A percentile compares a stretch with the other conserved stretches of the same genome.
phyloP scores from a whole-genome alignment of 1,140 invertebrate genomes.

The Spodoptera frugiperda region DNA sequence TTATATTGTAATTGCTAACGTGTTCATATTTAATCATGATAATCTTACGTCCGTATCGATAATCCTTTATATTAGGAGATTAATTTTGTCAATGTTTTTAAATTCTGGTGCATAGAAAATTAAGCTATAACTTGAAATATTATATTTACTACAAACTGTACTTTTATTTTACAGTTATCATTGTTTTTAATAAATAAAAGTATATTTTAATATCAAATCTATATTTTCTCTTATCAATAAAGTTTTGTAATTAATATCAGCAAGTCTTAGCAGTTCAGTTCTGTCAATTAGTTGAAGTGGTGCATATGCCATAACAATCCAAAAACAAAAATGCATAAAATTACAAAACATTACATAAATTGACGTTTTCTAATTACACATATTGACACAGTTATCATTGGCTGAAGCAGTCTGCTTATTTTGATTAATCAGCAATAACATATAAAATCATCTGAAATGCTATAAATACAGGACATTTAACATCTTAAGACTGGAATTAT shows the following conservation, averaged over 20 bases:
- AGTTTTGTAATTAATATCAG: constrained; percentile 6
- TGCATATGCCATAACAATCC: neutral
- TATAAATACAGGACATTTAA: neutral
- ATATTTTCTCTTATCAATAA: constrained; percentile 61
- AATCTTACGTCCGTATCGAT: constrained; percentile 15
- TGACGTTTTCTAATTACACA: neutral
- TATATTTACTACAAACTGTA: constrained; percentile 55
- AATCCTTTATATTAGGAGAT: constrained; percentile 16
- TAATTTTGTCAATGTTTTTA: constrained; percentile 50
- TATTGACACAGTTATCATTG: neutral
- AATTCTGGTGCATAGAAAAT: constrained; percentile 57
- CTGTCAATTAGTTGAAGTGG: constrained; percentile 21
- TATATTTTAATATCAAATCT: constrained; percentile 59
- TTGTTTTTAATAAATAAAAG: constrained; percentile 53
- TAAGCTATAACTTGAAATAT: constrained; percentile 53
- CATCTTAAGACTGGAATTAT: constrained; percentile 5
- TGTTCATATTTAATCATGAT: constrained; percentile 49
- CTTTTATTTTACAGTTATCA: constrained; percentile 51
- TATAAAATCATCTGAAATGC: neutral
- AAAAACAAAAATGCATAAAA: neutral
- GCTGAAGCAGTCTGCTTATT: too few relatives aligned
- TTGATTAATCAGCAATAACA: neutral
- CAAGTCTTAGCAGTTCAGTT: constrained; percentile 35
- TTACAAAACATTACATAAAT: neutral
- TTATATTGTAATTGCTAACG: constrained; percentile 43